A percentile compares a stretch with the other conserved stretches of the same genome.
phyloP scores from a whole-genome alignment of 2,113 vertebrate species.

The Ceyx margarethae region DNA sequence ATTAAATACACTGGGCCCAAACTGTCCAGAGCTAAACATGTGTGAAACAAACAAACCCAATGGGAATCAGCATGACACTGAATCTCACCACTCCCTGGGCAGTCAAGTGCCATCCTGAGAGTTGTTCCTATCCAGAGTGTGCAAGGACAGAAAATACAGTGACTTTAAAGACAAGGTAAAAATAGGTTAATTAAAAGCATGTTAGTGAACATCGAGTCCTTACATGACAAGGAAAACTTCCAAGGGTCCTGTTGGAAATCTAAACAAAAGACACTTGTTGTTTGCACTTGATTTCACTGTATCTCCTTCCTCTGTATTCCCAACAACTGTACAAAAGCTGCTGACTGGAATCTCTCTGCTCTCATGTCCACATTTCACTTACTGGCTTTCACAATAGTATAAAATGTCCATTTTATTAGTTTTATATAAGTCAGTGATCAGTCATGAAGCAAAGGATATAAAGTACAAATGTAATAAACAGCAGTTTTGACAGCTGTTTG shows the following conservation, averaged over 20 bases:
- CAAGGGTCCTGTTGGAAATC: background rate
- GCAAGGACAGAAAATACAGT: background rate
- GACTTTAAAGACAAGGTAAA: background rate
- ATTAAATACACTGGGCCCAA: background rate
- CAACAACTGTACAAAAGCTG: background rate
- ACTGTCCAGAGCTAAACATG: background rate
- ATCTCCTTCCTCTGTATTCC: background rate
- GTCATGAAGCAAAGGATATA: background rate
- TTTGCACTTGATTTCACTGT: background rate
- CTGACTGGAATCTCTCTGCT: background rate
- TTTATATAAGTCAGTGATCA: background rate
- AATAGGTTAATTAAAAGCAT: background rate
- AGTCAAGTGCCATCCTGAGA: background rate
- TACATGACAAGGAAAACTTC: background rate
- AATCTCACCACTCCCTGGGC: background rate
- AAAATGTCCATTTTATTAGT: background rate
- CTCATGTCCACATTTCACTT: background rate
- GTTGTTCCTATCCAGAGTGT: background rate
- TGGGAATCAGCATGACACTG: background rate
- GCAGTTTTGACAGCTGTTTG: slow-evolving; percentile 14
- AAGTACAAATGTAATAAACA: slow-evolving; percentile 24
- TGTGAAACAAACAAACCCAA: background rate
- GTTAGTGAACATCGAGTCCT: background rate
- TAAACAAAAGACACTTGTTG: background rate
- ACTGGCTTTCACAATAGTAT: background rate